Conservation (phyloP, 2,888 invertebrate species). For the Copidosoma aretas region DNA sequence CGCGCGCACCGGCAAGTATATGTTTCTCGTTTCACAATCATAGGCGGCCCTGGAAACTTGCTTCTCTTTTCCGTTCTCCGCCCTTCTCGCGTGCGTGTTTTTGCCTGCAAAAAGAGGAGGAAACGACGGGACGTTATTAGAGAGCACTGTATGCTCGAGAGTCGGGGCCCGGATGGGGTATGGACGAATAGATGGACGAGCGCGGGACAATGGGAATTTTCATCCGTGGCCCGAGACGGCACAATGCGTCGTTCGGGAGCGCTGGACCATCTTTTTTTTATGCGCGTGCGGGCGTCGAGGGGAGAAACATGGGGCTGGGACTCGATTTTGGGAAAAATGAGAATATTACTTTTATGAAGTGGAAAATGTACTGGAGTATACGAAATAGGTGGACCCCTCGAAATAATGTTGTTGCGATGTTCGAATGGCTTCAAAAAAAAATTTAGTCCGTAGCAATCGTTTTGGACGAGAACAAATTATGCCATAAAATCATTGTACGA, state of each 20-base stretch:
- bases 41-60: not conserved
- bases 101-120: constrained; percentile 7
- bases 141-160: not conserved
- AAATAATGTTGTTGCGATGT: no score
- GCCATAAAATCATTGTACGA: no score
- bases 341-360: no score
- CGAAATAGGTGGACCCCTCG: no score
- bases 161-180: constrained; percentile 2
- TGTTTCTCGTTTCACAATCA: not conserved
- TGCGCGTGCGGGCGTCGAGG: not conserved
- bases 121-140: constrained; percentile 10
- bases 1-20: no score
- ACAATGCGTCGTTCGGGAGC: not conserved
- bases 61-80: not conserved
- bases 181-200: no score
- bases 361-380: no score
- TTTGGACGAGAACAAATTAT: no score
- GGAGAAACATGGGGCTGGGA: no score
- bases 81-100: not conserved
- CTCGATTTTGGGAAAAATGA: no score
- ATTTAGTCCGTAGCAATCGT: no score
- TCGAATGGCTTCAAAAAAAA: no score
- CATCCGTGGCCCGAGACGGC: not conserved
- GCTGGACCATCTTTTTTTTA: not conserved
- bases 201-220: constrained; percentile 10